Base-by-base conservation (phyloP, 2,888 invertebrate genomes). In the Phragmatobia fuliginosa region DNA sequence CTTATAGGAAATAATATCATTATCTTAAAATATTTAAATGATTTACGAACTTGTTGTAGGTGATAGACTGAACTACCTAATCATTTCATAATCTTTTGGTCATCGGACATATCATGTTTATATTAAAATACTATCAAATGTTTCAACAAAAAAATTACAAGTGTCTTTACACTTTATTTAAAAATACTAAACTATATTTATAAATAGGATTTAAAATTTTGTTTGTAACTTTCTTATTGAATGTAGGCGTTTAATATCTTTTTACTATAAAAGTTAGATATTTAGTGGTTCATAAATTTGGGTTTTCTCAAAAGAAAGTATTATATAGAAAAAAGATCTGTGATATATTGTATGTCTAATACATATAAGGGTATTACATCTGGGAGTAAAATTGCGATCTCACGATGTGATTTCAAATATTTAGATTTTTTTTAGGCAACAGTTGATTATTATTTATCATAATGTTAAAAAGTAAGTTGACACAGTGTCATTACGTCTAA, bases 281-380 rank as follows among this genome's bases (percentile, higher is more conserved):
- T 76, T 81, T 88, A 84, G 79, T 83, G 75, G 77, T 83, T 80
- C 83, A 81, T 85, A 80, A 82, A 83, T 87, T 85, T 83, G 84
- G 82, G 84, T 81, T 87, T 82, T 85, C 89, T 88, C 83, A 87
- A 90, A 89, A 83, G 81, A 90, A 93, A 93, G 93, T 94, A 94
- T 94, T 94, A 93, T 90, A 90, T 91, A 93, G 90, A 87, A 89
- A 59, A 92, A 92, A 90, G 90, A 92, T 91, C 94, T 94, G 94
- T 94, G 94, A 94, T 94, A 94, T 90, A 49, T 45, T 63, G 45
- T 66, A 89, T 88, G 88, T 79, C 77, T 82, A 77, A 78, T 89
- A 89, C 87, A 88, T 87, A 89, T 93, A 92, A 92, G 91, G 85
- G 83, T 85, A 88, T 87, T 91, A 92, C 90, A 92, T 90, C 93